phyloP scores from a whole-genome alignment of 37 sponge, comb jelly and placozoan genomes.

The Chondrilla cf. caribensis region DNA sequence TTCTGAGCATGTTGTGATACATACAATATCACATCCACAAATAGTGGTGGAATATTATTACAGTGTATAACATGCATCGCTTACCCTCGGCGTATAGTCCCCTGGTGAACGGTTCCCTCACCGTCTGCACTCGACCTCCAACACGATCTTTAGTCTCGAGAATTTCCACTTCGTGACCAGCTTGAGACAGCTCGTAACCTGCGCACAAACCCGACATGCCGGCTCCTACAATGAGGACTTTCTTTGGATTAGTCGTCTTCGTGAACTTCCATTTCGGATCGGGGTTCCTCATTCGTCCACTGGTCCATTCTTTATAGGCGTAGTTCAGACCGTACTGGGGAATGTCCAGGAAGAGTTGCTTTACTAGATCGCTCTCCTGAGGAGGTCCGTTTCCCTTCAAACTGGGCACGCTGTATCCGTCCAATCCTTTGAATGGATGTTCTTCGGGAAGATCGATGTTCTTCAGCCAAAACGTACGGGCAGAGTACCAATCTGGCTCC shows the following conservation, averaged over 20 bases:
- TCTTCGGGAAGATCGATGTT: background rate
- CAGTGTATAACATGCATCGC: too few relatives aligned
- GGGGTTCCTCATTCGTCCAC: background rate
- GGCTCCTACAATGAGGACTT: constrained; percentile 48
- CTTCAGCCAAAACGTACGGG: too few relatives aligned
- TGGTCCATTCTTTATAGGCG: constrained; percentile 29
- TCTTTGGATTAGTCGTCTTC: constrained; percentile 25
- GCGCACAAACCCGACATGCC: constrained; percentile 55
- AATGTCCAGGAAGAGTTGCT: constrained; percentile 34
- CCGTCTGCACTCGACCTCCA: constrained; percentile 55
- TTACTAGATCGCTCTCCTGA: constrained; percentile 43
- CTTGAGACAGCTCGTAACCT: constrained; percentile 51
- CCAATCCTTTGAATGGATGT: too few relatives aligned
- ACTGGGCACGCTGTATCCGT: too few relatives aligned
- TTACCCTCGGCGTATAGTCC: constrained; percentile 52
- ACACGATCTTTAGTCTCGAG: constrained; percentile 47
- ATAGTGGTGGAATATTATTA: too few relatives aligned
- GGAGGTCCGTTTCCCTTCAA: background rate
- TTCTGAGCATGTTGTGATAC: too few relatives aligned
- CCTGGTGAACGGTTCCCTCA: constrained; percentile 20
- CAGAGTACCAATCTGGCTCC: constrained; percentile 9
- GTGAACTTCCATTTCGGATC: background rate
- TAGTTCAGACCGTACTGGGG: constrained; percentile 32
- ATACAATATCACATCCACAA: too few relatives aligned
- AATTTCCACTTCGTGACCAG: constrained; percentile 55